Evolutionary conservation across 2,888 invertebrate species (phyloP).

Genomic region (Fragum sueziense): DNA sequence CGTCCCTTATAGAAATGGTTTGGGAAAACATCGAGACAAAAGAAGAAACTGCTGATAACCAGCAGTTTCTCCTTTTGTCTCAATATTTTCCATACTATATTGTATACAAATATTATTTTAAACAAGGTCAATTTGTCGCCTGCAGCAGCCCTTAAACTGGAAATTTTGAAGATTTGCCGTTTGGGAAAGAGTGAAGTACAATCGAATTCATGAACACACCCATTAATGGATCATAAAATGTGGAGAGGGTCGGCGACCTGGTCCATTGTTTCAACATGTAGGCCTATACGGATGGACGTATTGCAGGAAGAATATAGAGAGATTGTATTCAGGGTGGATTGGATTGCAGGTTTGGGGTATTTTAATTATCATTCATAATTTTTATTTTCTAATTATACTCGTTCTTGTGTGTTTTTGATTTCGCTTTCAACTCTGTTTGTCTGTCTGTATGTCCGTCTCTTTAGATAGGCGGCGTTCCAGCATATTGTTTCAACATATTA

Average conservation of each 20-base stretch:
- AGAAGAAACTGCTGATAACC: too few species aligned
- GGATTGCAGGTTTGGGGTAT: background rate
- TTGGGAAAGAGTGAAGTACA: background rate
- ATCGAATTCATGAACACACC: background rate
- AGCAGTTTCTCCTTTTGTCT: too few species aligned
- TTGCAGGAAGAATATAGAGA: background rate
- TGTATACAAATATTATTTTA: too few species aligned
- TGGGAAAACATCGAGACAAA: too few species aligned
- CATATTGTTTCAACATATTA: too few species aligned
- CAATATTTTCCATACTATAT: too few species aligned
- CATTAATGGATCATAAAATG: slow-evolving; percentile 2
- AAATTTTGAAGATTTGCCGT: background rate
- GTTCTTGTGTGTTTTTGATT: background rate
- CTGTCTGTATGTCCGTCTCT: background rate
- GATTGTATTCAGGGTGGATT: background rate
- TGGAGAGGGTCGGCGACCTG: slow-evolving; percentile 8
- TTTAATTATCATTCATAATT: background rate
- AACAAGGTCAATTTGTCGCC: too few species aligned
- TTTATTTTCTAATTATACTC: background rate
- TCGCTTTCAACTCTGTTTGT: background rate
- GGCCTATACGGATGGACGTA: background rate
- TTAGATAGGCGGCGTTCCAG: too few species aligned
- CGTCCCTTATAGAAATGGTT: too few species aligned
- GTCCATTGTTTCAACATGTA: slow-evolving; percentile 14
- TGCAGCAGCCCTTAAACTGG: too few species aligned